A percentile compares a stretch with the other conserved stretches of the same genome.
phyloP scores from a whole-genome alignment of 1,140 invertebrate species.

The Cephus cinctus region DNA sequence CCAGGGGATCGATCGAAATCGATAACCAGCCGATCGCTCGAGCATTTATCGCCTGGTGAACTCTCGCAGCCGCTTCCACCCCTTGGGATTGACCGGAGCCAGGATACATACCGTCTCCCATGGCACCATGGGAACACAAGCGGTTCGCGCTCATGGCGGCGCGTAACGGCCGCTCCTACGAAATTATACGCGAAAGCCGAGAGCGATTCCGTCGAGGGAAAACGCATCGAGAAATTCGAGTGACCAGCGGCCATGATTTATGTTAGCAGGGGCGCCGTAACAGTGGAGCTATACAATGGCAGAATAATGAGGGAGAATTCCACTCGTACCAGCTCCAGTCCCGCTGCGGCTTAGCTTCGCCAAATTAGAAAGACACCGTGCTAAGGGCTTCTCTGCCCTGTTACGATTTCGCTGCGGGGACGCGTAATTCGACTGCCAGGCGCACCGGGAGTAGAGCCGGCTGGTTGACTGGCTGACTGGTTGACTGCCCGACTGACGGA shows the following conservation, averaged over 20 bases:
- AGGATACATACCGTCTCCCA: too few species aligned
- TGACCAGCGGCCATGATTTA: slow-evolving; percentile 43
- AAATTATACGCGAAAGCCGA: too few species aligned
- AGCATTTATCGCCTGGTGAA: too few species aligned
- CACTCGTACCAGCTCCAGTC: slow-evolving; percentile 26
- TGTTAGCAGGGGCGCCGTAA: slow-evolving; percentile 35
- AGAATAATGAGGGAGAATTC: slow-evolving; percentile 41
- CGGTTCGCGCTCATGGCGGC: too few species aligned
- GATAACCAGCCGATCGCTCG: too few species aligned
- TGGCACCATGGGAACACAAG: too few species aligned
- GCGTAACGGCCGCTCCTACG: too few species aligned
- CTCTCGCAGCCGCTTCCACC: too few species aligned
- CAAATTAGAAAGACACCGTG: slow-evolving; percentile 34
- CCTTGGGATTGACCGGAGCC: too few species aligned
- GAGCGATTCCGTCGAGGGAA: too few species aligned
- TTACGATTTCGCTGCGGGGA: slow-evolving; percentile 24
- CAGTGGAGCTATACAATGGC: slow-evolving; percentile 34
- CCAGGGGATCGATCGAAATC: too few species aligned
- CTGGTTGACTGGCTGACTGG: slow-evolving; percentile 11
- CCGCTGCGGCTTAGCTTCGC: slow-evolving; percentile 31
- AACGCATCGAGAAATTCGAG: too few species aligned
- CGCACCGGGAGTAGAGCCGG: background rate
- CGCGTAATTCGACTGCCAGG: slow-evolving; percentile 1
- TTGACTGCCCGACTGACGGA: slow-evolving; percentile 34
- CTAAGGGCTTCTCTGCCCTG: background rate